Evolutionary conservation across 30 jellyfish, hydroid and myxozoan genomes (phyloP).

Genomic region (Sanderia malayensis): DNA sequence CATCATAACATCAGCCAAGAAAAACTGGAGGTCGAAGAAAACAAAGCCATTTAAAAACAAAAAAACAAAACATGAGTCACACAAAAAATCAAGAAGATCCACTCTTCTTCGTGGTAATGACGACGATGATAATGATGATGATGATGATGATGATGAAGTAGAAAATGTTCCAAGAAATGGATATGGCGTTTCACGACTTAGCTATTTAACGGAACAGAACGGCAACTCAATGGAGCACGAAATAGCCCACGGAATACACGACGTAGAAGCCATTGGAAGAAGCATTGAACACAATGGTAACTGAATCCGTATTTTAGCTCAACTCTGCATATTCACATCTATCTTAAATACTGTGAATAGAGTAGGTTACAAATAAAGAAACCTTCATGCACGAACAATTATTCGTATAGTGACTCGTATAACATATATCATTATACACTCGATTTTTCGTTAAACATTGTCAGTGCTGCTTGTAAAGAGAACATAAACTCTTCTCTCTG

Average conservation of each 20-base stretch:
- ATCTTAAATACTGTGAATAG: too few relatives aligned
- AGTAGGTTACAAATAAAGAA: too few relatives aligned
- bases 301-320: background rate
- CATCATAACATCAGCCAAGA: slow-evolving; percentile 17
- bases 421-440: too few relatives aligned
- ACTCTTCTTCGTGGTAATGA: too few relatives aligned
- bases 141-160: slow-evolving; percentile 40
- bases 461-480: too few relatives aligned
- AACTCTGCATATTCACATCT: too few relatives aligned
- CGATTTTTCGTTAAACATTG: too few relatives aligned
- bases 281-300: slow-evolving; percentile 69
- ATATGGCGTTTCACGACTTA: slow-evolving; percentile 75
- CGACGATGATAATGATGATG: slow-evolving; percentile 60
- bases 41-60: background rate
- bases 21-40: slow-evolving; percentile 21
- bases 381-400: too few relatives aligned
- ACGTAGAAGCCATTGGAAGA: slow-evolving; percentile 87
- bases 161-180: slow-evolving; percentile 77
- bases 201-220: slow-evolving; percentile 80
- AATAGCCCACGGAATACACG: slow-evolving; percentile 49
- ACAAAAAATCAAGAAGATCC: slow-evolving; percentile 9
- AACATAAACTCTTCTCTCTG: too few relatives aligned
- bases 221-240: slow-evolving; percentile 82
- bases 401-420: too few relatives aligned
- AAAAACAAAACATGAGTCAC: background rate